A percentile compares a stretch with the other conserved stretches of the same genome.
phyloP scores from a whole-genome alignment of 53 echinoderm and acorn worm species.

The Temnopleurus reevesii region DNA sequence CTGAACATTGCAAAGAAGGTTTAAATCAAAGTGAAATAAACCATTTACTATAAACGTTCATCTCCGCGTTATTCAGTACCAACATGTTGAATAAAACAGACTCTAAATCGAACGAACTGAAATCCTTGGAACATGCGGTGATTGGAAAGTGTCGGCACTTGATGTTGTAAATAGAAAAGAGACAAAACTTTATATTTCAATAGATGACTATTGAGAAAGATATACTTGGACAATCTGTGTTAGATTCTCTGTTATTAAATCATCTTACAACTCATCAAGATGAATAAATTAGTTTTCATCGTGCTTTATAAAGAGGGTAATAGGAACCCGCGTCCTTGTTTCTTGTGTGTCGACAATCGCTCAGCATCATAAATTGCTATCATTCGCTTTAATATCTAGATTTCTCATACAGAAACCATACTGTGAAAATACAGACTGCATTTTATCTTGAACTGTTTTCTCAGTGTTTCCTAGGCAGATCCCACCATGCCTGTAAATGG shows the following conservation, averaged over 20 bases:
- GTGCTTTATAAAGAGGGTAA: background rate
- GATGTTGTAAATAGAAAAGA: conserved; percentile 13
- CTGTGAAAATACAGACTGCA: background rate
- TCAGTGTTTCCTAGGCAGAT: background rate
- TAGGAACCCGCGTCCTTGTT: background rate
- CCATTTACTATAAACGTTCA: background rate
- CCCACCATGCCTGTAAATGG: background rate
- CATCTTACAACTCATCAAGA: conserved; percentile 19
- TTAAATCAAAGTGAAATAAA: background rate
- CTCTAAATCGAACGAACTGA: background rate
- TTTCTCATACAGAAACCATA: background rate
- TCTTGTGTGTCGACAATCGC: background rate
- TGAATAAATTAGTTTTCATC: background rate
- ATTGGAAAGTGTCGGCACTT: background rate
- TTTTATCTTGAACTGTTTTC: background rate
- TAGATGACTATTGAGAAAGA: background rate
- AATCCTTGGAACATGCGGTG: background rate
- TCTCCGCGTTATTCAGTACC: background rate
- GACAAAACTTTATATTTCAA: conserved; percentile 10
- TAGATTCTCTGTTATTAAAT: conserved; percentile 4
- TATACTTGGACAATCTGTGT: conserved; percentile 2
- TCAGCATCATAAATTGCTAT: background rate
- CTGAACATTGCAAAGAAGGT: background rate
- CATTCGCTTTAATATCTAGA: background rate
- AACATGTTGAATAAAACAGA: background rate